A percentile compares a stretch with the other conserved stretches of the same genome.
These are phyloP conservation scores for Aspiorhynchus laticeps DNA, from an alignment of 2,113 vertebrate species.

Conservation along the genomic window DNA sequence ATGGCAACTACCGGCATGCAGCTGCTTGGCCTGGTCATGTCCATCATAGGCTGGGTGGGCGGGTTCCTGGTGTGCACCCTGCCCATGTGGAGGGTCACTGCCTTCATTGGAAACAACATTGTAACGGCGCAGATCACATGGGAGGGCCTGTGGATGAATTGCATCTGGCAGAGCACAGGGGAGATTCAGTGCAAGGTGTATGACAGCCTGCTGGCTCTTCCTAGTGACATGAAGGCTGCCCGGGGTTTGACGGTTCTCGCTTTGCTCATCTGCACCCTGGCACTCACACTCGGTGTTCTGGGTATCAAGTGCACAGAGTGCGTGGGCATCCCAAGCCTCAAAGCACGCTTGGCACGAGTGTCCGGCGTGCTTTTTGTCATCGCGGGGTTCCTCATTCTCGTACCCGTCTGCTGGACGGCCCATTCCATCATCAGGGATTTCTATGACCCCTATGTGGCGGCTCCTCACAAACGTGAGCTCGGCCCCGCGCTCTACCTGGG, in stretches of 20 bases:
- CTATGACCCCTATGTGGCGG: slow-evolving; percentile 79
- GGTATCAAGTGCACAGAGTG: slow-evolving; percentile 91
- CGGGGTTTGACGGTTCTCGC: slow-evolving; percentile 83
- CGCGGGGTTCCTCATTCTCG: slow-evolving; percentile 80
- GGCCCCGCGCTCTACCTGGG: slow-evolving; percentile 81
- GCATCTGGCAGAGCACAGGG: slow-evolving; percentile 88
- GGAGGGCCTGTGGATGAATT: slow-evolving; percentile 94
- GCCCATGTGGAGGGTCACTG: slow-evolving; percentile 87
- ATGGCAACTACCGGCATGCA: slow-evolving; percentile 90
- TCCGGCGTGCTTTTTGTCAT: slow-evolving; percentile 78
- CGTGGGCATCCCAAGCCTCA: slow-evolving; percentile 79
- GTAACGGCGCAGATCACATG: slow-evolving; percentile 88
- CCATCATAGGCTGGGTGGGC: slow-evolving; percentile 83
- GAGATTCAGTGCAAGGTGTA: slow-evolving; percentile 87
- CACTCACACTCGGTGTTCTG: slow-evolving; percentile 79
- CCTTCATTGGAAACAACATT: slow-evolving; percentile 90
- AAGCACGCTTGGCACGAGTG: slow-evolving; percentile 81
- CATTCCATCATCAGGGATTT: slow-evolving; percentile 84
- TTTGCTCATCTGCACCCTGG: slow-evolving; percentile 79
- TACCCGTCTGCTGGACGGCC: slow-evolving; percentile 80
- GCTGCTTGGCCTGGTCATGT: slow-evolving; percentile 81
- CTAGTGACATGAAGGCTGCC: slow-evolving; percentile 87
- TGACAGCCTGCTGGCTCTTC: slow-evolving; percentile 86
- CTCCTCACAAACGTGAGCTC: slow-evolving; percentile 81
- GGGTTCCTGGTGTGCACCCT: slow-evolving; percentile 78